phyloP scores from a whole-genome alignment of 1,140 invertebrate genomes.

The Lepeophtheirus salmonis region DNA sequence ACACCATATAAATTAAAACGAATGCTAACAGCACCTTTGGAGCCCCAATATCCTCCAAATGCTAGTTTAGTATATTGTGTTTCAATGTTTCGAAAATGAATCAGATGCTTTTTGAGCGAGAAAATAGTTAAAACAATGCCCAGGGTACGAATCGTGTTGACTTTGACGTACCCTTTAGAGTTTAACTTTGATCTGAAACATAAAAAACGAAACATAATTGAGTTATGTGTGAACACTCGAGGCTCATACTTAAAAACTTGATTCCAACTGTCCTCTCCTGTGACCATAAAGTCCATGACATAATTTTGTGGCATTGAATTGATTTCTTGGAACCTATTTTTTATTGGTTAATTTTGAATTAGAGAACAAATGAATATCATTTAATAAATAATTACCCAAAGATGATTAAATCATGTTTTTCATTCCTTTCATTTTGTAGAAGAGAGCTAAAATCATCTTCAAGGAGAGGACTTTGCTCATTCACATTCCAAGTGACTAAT shows the following conservation, averaged over 20 bases:
- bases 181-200: conserved; percentile 42
- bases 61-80: conserved; percentile 66
- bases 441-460: neutral
- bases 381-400: neutral
- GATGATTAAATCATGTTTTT: neutral
- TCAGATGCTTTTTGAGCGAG: conserved; percentile 50
- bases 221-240: conserved; percentile 19
- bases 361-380: neutral
- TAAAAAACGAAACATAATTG: no score
- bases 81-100: conserved; percentile 58
- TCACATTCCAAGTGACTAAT: neutral
- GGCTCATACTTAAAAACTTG: conserved; percentile 36
- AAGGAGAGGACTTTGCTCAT: neutral
- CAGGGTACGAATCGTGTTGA: conserved; percentile 53
- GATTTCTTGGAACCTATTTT: conserved; percentile 61
- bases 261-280: conserved; percentile 61
- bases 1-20: conserved; percentile 64
- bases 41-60: conserved; percentile 75
- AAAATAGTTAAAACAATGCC: conserved; percentile 57
- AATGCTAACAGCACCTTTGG: conserved; percentile 77
- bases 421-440: no score
- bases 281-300: conserved; percentile 52
- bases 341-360: conserved; percentile 5
- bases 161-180: conserved; percentile 48
- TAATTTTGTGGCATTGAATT: conserved; percentile 68